Evolutionary conservation across 2,797 vertebrate species (phyloP).

Genomic region (Molossus molossus): DNA sequence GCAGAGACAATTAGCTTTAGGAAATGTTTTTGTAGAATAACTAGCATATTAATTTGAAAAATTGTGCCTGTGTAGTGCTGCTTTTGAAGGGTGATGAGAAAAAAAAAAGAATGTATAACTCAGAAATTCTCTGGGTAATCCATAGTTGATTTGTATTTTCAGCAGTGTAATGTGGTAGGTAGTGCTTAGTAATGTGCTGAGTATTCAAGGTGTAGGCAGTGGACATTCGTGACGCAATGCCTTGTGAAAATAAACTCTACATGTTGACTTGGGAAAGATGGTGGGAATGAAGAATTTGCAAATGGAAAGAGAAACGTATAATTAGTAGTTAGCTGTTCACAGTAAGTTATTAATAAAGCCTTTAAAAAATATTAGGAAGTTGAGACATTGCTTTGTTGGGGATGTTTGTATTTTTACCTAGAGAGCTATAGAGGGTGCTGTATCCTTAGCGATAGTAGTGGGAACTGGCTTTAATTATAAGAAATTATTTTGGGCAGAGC

Average conservation of each 20-base stretch:
- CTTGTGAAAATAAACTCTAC: neutral
- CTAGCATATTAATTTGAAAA: neutral
- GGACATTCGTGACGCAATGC: neutral
- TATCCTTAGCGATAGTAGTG: conserved; percentile 65
- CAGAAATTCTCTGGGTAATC: neutral
- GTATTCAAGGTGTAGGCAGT: neutral
- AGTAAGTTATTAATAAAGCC: conserved; percentile 37
- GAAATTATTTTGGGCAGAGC: conserved; percentile 22
- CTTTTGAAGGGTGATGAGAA: neutral
- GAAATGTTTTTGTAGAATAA: conserved; percentile 41
- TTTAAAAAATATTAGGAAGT: conserved; percentile 10
- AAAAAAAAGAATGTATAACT: neutral
- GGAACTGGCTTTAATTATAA: conserved; percentile 33
- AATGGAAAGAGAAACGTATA: conserved; percentile 32
- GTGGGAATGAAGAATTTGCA: conserved; percentile 62
- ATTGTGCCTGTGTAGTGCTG: neutral
- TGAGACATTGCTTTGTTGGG: conserved; percentile 11
- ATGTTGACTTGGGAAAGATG: neutral
- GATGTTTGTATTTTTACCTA: conserved; percentile 58
- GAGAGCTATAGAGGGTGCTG: conserved; percentile 81
- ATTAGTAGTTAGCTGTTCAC: neutral
- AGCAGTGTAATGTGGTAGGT: neutral
- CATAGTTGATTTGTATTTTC: neutral
- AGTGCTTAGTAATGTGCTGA: neutral
- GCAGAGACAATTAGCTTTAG: conserved; percentile 15